Evolutionary conservation across 2,113 vertebrate species (phyloP), one percentile per base, ranked within the genome.

Genomic region (Nycticorax nycticorax): DNA sequence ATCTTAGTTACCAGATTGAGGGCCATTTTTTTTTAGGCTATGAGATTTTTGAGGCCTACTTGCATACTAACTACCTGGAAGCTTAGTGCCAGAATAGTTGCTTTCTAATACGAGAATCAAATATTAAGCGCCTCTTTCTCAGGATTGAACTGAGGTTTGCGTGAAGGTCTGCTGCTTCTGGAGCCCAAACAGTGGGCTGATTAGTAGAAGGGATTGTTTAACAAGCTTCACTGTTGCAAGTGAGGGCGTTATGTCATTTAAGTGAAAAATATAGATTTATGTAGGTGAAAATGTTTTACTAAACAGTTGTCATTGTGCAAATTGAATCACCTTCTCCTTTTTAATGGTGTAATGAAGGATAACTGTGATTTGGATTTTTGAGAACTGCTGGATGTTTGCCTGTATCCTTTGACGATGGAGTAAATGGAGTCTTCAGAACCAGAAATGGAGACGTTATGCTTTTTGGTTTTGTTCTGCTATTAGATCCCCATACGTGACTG

Each of bases 401-500:
- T 93, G 11, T 24, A 13, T 86, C 59, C 60, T 84, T 39, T 26
- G 43, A 12, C 35, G 59, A 8, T 30, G 45, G 39, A 66, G 33
- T 39, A 66, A 67, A 32, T 43, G 48, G 43, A 71, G n/a, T 59
- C 21, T 82, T 71, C 35, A 13, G 53, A 91, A 87, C 33, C 68
- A 64, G 79, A 55, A 60, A 8, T 12, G 8, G 60, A 86, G 80
- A 71, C 35, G 10, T 85, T 72, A 48, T 16, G 18, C 14, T 97
- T 94, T 96, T 94, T 64, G 76, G 69, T 89, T 64, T 67, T 57
- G 5, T 79, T 83, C 24, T 88, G 64, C 52, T 89, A 2, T 50
- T 89, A 98, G 98, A 79, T 97, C 92, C 96, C 93, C 83, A 86
- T 52, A 89, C 77, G 67, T 94, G 97, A 91, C 48, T 98, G 97